Conservation (phyloP, 2,797 vertebrate genomes). For the Naso thynnoides region DNA sequence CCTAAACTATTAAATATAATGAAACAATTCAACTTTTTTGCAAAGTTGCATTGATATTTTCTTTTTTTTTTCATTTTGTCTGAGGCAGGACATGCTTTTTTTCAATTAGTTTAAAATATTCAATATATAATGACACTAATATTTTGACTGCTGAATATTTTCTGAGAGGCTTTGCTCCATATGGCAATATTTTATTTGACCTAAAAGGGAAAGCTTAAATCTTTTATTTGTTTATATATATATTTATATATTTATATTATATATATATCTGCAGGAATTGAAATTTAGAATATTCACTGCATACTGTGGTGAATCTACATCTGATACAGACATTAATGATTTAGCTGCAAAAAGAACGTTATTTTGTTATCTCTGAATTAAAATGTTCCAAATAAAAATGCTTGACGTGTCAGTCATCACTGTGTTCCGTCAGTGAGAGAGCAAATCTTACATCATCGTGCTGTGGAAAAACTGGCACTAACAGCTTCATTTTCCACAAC, state of each 20-base stretch:
- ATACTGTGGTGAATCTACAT: background rate
- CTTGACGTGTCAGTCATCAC: background rate
- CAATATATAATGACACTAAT: background rate
- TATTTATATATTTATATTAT: too few relatives aligned
- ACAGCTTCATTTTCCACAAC: conserved; percentile 6
- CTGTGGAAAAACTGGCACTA: background rate
- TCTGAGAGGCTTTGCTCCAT: background rate
- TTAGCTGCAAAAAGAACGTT: background rate
- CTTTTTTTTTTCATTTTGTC: background rate
- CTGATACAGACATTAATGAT: background rate
- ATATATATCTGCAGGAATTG: too few relatives aligned
- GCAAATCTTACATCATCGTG: background rate
- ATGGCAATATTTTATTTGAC: background rate
- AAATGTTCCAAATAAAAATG: background rate
- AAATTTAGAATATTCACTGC: background rate
- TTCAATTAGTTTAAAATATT: background rate
- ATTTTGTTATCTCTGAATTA: background rate
- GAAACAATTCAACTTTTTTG: too few relatives aligned
- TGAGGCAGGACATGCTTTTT: background rate
- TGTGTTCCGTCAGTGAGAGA: background rate
- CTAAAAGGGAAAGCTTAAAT: background rate
- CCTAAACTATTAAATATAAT: too few relatives aligned
- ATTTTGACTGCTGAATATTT: background rate
- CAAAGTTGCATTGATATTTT: background rate
- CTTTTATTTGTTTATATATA: too few relatives aligned